Evolutionary conservation across 2,888 invertebrate species (phyloP).

Genomic region (Drosophila parthenogenetica): DNA sequence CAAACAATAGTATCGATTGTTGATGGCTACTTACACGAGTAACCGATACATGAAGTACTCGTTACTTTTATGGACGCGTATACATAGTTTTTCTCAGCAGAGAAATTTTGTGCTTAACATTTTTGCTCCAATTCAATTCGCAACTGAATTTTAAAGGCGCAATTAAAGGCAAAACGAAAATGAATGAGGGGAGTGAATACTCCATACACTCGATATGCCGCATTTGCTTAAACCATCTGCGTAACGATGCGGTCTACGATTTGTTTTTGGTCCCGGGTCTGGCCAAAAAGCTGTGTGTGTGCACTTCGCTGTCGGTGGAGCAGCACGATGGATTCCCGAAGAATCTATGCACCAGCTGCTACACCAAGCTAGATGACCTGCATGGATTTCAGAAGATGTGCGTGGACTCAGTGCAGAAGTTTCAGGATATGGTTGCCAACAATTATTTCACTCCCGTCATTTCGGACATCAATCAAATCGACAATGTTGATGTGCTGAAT

Average conservation of each 20-base stretch:
- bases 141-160: background rate
- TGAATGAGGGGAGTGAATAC: conserved; percentile 55
- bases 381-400: conserved; percentile 81
- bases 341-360: conserved; percentile 75
- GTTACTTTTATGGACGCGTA: conserved; percentile 56
- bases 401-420: conserved; percentile 77
- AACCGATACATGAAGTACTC: conserved; percentile 36
- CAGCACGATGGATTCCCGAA: conserved; percentile 82
- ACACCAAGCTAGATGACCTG: conserved; percentile 73
- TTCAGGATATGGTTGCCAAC: conserved; percentile 69
- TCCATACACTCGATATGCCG: conserved; percentile 81
- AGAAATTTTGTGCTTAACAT: conserved; percentile 23
- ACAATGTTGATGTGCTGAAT: conserved; percentile 65
- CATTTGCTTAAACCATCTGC: conserved; percentile 76
- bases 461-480: conserved; percentile 49
- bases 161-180: conserved; percentile 34
- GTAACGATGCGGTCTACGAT: conserved; percentile 66
- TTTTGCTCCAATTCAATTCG: conserved; percentile 14
- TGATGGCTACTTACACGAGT: conserved; percentile 26
- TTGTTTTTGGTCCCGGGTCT: conserved; percentile 78
- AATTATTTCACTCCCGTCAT: conserved; percentile 49
- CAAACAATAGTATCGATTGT: conserved; percentile 32
- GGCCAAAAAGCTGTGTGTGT: conserved; percentile 78
- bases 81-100: conserved; percentile 51
- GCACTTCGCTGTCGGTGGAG: conserved; percentile 80